A percentile compares a stretch with the other conserved stretches of the same genome.
These are phyloP conservation scores for Neosalanx taihuensis DNA, from an alignment of 2,797 vertebrate genomes.

Conservation along the genomic window DNA sequence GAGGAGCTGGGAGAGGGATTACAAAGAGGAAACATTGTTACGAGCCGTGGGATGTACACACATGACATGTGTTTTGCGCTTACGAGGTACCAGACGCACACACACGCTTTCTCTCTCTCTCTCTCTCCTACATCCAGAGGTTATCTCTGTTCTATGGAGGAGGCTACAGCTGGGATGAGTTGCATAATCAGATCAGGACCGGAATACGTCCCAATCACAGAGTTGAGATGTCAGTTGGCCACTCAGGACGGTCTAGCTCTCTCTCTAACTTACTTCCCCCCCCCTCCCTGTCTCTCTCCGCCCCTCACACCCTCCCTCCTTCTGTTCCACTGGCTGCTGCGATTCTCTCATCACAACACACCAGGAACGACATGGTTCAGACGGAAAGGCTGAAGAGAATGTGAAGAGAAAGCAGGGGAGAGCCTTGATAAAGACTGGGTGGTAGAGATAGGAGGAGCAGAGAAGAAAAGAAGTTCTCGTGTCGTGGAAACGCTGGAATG, in stretches of 20 bases:
- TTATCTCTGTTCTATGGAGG: slow-evolving; percentile 30
- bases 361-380: neutral
- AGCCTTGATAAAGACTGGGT: neutral
- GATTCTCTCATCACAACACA: neutral
- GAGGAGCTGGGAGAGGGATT: neutral
- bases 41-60: neutral
- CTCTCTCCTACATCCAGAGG: slow-evolving; percentile 16
- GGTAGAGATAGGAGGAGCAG: neutral
- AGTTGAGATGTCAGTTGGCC: slow-evolving; percentile 51
- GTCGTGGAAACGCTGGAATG: slow-evolving; percentile 66
- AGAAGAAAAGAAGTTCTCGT: slow-evolving; percentile 35
- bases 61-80: neutral
- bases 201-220: slow-evolving; percentile 50
- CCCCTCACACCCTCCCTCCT: neutral
- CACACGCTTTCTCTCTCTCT: neutral
- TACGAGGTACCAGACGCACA: slow-evolving; percentile 25
- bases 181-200: slow-evolving; percentile 65
- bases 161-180: slow-evolving; percentile 48
- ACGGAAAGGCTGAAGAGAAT: neutral
- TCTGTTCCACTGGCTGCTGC: neutral
- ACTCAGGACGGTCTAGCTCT: neutral
- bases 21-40: neutral
- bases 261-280: too few species aligned
- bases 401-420: slow-evolving; percentile 20
- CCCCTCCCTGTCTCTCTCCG: too few species aligned